Conservation (phyloP, 2,888 invertebrate genomes). For the Choreutis nemorana region DNA sequence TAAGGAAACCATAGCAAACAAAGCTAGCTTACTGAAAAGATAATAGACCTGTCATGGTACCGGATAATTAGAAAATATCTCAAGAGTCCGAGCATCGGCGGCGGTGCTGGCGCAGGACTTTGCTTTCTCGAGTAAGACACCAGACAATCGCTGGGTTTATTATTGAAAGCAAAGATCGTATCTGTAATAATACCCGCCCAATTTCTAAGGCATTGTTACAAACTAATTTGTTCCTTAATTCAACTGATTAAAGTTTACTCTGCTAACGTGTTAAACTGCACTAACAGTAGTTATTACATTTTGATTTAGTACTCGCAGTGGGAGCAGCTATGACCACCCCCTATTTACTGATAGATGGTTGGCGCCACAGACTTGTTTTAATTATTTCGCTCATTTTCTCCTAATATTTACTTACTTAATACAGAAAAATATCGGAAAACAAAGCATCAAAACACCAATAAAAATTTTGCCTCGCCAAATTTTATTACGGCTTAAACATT, state of each 20-base stretch:
- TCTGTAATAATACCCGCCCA: too few relatives aligned
- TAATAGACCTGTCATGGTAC: slow-evolving; percentile 29
- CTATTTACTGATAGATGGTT: slow-evolving; percentile 37
- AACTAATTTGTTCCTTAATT: too few relatives aligned
- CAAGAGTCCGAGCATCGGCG: slow-evolving; percentile 47
- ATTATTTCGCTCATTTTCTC: too few relatives aligned
- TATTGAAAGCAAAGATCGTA: slow-evolving; percentile 60
- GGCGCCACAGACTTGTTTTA: slow-evolving; percentile 9
- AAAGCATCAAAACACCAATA: too few relatives aligned
- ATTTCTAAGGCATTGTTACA: too few relatives aligned
- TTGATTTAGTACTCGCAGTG: slow-evolving; percentile 59
- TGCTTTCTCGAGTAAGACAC: slow-evolving; percentile 14
- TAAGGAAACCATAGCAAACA: too few relatives aligned
- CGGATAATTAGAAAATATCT: slow-evolving; percentile 39
- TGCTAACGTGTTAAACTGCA: too few relatives aligned
- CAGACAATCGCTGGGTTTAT: slow-evolving; percentile 49
- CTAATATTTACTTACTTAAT: too few relatives aligned
- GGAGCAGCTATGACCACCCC: slow-evolving; percentile 39
- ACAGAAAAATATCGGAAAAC: too few relatives aligned
- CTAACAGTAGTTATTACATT: slow-evolving; percentile 56
- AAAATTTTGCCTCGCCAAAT: too few relatives aligned
- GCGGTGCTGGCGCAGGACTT: slow-evolving; percentile 3
- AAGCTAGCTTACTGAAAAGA: slow-evolving; percentile 7
- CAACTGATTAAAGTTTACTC: too few relatives aligned
- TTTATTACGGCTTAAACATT: too few relatives aligned